These are phyloP conservation scores for Turritopsis rubra DNA, from an alignment of 30 jellyfish, hydroid and myxozoan species.

Conservation along the genomic window DNA sequence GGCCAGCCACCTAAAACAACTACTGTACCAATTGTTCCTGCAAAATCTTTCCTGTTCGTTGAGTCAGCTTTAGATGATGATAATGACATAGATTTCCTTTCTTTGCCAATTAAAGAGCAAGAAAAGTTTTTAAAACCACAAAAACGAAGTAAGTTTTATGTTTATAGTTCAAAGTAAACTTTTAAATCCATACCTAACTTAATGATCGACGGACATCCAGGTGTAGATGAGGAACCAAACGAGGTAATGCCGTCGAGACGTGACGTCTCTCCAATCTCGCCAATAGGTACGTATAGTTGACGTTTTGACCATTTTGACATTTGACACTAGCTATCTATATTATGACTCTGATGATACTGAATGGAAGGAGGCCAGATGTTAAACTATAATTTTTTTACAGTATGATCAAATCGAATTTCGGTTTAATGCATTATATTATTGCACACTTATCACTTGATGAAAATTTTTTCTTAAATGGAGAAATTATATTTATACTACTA, in stretches of 20 bases:
- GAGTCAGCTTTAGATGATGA: not conserved
- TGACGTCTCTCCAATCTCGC: not conserved
- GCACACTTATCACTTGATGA: not conserved
- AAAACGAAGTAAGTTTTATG: not conserved
- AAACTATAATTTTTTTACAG: not conserved
- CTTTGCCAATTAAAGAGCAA: not conserved
- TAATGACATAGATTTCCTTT: constrained; percentile 2
- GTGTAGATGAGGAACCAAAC: not conserved
- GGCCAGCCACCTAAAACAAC: not conserved
- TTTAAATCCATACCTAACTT: not conserved
- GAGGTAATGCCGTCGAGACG: not conserved
- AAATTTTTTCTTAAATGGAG: not conserved
- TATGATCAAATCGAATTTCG: not conserved
- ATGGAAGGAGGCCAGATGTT: not conserved
- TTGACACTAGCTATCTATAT: not conserved
- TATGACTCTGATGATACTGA: no score
- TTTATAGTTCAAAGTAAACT: not conserved
- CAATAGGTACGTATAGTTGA: not conserved
- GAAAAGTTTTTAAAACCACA: not conserved
- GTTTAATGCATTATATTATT: not conserved
- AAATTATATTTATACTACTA: not conserved
- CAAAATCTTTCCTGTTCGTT: not conserved
- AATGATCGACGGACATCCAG: not conserved
- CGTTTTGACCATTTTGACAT: not conserved
- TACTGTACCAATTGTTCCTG: not conserved